Evolutionary conservation across 1,140 invertebrate genomes (phyloP).

Genomic region (Parasteatoda tepidariorum): DNA sequence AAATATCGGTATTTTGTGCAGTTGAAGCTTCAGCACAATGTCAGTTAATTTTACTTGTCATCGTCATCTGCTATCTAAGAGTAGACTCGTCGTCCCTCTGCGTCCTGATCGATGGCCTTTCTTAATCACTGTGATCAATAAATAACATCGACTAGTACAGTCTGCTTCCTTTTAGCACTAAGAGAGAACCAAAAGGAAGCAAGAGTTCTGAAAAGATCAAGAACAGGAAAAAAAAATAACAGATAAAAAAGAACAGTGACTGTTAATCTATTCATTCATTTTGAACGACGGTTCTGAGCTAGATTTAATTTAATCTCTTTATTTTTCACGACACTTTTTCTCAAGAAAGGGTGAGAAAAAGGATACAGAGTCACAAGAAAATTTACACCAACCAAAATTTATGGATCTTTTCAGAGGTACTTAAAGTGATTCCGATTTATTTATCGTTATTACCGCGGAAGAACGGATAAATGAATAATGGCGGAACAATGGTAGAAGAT

Average conservation of each 20-base stretch:
- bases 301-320: conserved; percentile 21
- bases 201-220: background rate
- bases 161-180: conserved; percentile 23
- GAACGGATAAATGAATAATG: background rate
- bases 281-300: background rate
- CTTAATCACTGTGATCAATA: conserved; percentile 41
- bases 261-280: conserved; percentile 17
- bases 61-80: background rate
- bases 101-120: background rate
- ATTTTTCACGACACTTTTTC: background rate
- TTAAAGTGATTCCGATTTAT: background rate
- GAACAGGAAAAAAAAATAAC: background rate
- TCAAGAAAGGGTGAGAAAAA: background rate
- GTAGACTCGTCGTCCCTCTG: background rate
- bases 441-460: background rate
- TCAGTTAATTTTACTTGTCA: conserved; percentile 46
- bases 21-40: conserved; percentile 23
- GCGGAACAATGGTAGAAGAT: background rate
- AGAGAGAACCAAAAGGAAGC: too few species aligned
- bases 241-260: background rate
- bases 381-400: background rate
- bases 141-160: conserved; percentile 27
- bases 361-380: background rate
- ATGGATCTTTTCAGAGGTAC: background rate
- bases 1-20: conserved; percentile 42